phyloP scores from a whole-genome alignment of 1,140 invertebrate genomes.

The Berghia stephanieae region DNA sequence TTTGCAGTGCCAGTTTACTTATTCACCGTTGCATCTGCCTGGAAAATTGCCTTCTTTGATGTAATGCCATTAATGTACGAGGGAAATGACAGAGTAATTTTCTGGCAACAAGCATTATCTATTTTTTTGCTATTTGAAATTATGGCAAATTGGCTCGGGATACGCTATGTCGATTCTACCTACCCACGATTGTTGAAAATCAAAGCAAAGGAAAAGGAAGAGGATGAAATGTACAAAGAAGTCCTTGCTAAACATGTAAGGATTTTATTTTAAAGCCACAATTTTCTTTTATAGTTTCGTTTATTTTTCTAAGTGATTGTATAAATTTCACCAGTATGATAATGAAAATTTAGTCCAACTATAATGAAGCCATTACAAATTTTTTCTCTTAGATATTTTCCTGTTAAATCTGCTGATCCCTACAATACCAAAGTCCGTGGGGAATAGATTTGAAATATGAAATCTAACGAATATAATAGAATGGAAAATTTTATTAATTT shows the following conservation, averaged over 20 bases:
- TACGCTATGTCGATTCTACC: conserved; percentile 41
- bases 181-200: conserved; percentile 29
- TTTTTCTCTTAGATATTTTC: no score
- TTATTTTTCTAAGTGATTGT: not conserved
- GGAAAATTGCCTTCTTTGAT: conserved; percentile 32
- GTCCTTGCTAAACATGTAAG: not conserved
- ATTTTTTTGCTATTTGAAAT: conserved; percentile 39
- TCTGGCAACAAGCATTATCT: conserved; percentile 30
- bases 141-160: conserved; percentile 44
- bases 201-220: not conserved
- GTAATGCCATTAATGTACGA: conserved; percentile 37
- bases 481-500: no score
- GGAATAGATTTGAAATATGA: no score
- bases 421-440: no score
- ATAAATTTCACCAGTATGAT: no score
- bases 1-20: conserved; percentile 30
- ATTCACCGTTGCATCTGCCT: conserved; percentile 33
- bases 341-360: no score
- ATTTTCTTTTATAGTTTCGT: not conserved
- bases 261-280: not conserved
- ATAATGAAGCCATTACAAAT: no score
- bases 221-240: not conserved
- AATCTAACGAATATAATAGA: no score
- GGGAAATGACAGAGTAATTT: not conserved
- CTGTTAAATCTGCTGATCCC: no score